A percentile compares a stretch with the other conserved stretches of the same genome.
These are phyloP conservation scores for Leptinotarsa juncta DNA, from an alignment of 2,888 invertebrate genomes.

Conservation along the genomic window DNA sequence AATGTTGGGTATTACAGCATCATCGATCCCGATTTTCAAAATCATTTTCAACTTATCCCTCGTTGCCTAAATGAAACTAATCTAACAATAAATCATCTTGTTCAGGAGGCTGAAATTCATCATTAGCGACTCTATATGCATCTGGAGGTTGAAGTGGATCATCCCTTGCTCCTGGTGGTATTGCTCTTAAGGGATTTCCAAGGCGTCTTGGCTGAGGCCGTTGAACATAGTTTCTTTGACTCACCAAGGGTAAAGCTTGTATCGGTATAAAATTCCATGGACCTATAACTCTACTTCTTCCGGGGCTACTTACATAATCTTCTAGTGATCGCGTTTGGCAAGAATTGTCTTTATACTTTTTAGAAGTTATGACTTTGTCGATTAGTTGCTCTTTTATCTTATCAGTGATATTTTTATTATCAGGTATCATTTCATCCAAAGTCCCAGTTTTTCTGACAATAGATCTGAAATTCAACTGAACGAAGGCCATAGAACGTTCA, in stretches of 20 bases:
- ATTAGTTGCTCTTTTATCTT: conserved; percentile 75
- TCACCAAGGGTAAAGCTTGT: not conserved
- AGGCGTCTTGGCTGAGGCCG: conserved; percentile 47
- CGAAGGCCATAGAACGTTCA: conserved; percentile 66
- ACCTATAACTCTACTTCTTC: not conserved
- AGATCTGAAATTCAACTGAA: conserved; percentile 64
- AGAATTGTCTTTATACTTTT: conserved; percentile 50
- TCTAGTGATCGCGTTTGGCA: conserved; percentile 51
- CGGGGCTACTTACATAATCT: not conserved
- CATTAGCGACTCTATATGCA: conserved; percentile 66
- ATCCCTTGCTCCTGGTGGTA: conserved; percentile 85
- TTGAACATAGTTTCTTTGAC: conserved; percentile 49
- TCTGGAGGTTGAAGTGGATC: conserved; percentile 84
- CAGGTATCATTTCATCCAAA: conserved; percentile 75
- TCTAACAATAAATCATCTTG: conserved; percentile 83
- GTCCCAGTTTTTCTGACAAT: conserved; percentile 66
- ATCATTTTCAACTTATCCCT: too few species aligned
- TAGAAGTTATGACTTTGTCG: conserved; percentile 69
- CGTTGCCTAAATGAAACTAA: too few species aligned
- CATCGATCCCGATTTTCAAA: too few species aligned
- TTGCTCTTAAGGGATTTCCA: conserved; percentile 65
- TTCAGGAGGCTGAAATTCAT: conserved; percentile 82
- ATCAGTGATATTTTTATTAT: conserved; percentile 72
- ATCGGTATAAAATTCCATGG: conserved; percentile 7
- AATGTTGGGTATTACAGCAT: too few species aligned